Evolutionary conservation across 2,797 vertebrate species (phyloP).

Genomic region (Pantherophis vulpinus): DNA sequence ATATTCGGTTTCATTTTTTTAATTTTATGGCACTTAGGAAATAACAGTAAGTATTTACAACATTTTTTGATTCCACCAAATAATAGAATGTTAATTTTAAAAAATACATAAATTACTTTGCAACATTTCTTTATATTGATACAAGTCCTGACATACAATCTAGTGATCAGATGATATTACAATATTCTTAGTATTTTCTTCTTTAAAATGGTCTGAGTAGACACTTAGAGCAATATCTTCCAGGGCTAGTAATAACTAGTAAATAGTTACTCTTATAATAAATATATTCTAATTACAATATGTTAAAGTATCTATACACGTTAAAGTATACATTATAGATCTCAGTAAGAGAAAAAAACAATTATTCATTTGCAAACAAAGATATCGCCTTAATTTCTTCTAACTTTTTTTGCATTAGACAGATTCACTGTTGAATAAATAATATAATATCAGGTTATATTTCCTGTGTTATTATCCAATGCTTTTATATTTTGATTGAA

Average conservation of each 20-base stretch:
- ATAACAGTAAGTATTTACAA: not conserved
- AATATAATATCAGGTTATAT: not conserved
- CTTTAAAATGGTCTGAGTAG: not conserved
- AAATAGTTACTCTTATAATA: not conserved
- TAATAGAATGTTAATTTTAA: not conserved
- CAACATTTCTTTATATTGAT: not conserved
- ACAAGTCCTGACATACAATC: not conserved
- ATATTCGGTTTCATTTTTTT: not conserved
- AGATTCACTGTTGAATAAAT: not conserved
- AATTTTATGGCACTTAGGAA: not conserved
- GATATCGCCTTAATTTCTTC: not conserved
- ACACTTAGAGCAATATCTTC: not conserved
- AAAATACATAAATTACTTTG: not conserved
- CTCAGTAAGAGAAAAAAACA: not conserved
- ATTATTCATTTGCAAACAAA: not conserved
- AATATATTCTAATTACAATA: not conserved
- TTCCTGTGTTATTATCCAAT: not conserved
- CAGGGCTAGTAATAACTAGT: not conserved
- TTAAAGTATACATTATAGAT: not conserved
- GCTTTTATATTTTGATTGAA: not conserved
- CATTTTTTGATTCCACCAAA: not conserved
- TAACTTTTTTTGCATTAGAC: not conserved
- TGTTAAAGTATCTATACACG: not conserved
- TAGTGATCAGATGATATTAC: not conserved
- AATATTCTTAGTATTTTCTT: not conserved